These are phyloP conservation scores for Chaetops frenatus DNA, from an alignment of 2,113 vertebrate species.

Conservation along the genomic window DNA sequence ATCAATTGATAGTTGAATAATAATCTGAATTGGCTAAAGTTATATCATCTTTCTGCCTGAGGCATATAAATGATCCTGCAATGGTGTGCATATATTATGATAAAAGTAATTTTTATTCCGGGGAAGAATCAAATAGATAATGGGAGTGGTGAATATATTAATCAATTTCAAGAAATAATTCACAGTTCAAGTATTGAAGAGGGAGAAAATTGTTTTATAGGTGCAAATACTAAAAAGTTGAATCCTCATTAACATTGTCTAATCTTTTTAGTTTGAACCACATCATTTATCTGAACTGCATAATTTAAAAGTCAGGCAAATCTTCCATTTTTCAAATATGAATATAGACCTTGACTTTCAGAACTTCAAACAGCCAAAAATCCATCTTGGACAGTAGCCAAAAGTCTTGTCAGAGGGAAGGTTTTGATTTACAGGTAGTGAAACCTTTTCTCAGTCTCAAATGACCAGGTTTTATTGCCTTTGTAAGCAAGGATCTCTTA, in stretches of 20 bases:
- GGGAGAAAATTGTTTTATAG: constrained; percentile 21
- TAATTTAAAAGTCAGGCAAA: constrained; percentile 47
- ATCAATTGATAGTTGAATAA: constrained; percentile 40
- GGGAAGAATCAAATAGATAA: constrained; percentile 5
- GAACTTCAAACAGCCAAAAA: not conserved
- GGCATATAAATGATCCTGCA: constrained; percentile 15
- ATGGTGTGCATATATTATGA: not conserved
- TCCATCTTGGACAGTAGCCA: not conserved
- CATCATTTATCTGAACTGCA: constrained; percentile 10
- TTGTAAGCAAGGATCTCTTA: not conserved
- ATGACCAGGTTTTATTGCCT: not conserved
- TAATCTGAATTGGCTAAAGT: constrained; percentile 30
- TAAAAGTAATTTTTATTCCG: constrained; percentile 20
- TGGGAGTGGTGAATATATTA: constrained; percentile 22
- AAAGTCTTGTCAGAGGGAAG: not conserved
- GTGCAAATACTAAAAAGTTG: constrained; percentile 34
- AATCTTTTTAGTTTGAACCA: constrained; percentile 19
- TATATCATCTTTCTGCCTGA: constrained; percentile 5
- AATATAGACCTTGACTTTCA: not conserved
- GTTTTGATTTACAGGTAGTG: not conserved
- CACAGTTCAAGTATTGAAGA: constrained; percentile 23
- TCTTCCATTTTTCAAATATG: constrained; percentile 8
- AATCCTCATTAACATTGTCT: constrained; percentile 17
- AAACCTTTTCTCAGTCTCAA: not conserved
- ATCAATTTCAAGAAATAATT: constrained; percentile 49